Evolutionary conservation across 2,113 vertebrate species (phyloP).

Genomic region (Sula dactylatra): DNA sequence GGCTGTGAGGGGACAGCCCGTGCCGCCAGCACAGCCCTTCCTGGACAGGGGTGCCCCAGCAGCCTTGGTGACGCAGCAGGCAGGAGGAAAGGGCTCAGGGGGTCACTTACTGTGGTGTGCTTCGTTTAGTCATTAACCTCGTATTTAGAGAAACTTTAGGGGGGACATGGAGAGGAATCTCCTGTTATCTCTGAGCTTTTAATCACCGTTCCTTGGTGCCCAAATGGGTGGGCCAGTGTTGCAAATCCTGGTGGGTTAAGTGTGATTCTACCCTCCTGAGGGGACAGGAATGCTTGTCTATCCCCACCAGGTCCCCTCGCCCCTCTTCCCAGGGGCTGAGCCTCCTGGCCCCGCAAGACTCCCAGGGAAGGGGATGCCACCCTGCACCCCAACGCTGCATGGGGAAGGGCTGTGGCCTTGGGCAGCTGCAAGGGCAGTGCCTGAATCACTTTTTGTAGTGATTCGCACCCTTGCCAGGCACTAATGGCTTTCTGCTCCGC

Average conservation of each 20-base stretch:
- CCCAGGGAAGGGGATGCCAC: neutral
- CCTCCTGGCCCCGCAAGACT: neutral
- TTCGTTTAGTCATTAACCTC: neutral
- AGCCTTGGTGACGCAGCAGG: fast-evolving
- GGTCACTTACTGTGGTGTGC: neutral
- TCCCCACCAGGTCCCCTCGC: neutral
- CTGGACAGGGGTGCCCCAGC: neutral
- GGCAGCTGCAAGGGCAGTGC: neutral
- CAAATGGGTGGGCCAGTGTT: neutral
- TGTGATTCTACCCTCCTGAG: neutral
- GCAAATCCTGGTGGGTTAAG: neutral
- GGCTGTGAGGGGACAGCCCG: neutral
- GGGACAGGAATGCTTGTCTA: neutral
- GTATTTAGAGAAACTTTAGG: neutral
- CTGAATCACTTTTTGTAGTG: neutral
- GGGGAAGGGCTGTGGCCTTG: neutral
- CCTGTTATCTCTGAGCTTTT: neutral
- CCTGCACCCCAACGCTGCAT: fast-evolving
- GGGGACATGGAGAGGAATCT: neutral
- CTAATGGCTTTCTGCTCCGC: neutral
- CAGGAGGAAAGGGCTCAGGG: neutral
- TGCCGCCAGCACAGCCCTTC: neutral
- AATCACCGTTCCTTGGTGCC: neutral
- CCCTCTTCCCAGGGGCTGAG: neutral
- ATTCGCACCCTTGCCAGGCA: neutral